Evolutionary conservation across 2,797 vertebrate genomes (phyloP), one percentile per base, ranked within the genome.

Genomic region (Dicrostonyx torquatus): DNA sequence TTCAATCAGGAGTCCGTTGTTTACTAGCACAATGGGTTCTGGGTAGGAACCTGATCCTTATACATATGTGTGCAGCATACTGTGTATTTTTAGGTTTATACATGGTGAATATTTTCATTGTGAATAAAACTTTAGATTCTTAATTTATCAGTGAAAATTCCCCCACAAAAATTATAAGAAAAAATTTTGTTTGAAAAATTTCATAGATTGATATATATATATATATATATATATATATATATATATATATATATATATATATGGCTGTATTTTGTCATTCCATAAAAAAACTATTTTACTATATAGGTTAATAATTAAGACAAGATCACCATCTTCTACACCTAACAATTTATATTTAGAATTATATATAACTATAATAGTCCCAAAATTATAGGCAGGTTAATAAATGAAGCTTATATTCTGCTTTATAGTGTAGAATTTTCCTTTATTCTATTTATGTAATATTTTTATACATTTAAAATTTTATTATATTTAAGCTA

Each of bases 141-240:
- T 37, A 89, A 9, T 79, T 85, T 58, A 40, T 86, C 6, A 15
- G 20, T 85, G 15, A 24, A 26, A 79, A 64, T 89, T 92, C 62
- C 62, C 76, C 6, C 31, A 76, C 1, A 82, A 58, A 94, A 87
- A 70, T 0, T 50, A 20, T 66, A n/a, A 75, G 26, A 77, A 77
- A 60, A 82, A 80, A 24, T 76, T 80, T 92, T 80, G 1, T 29
- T 55, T 95, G 29, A 93, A 68, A 87, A 93, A n/a, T 58, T 93
- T 77, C 1, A 29, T 22, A 48, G 13, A 24, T 87, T 55, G 6
- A 77, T n/a, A 82, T 37, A 13, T 50, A 50, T 14, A 50, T 50
- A 50, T 50, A 55, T 20, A 55, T 55, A 55, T 55, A 55, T 55
- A 43, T 6, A 43, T 43, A 43, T 55, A 77, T 43, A 83, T 37